Base-by-base conservation (phyloP, 2,113 vertebrate species). In the Mus pahari region DNA sequence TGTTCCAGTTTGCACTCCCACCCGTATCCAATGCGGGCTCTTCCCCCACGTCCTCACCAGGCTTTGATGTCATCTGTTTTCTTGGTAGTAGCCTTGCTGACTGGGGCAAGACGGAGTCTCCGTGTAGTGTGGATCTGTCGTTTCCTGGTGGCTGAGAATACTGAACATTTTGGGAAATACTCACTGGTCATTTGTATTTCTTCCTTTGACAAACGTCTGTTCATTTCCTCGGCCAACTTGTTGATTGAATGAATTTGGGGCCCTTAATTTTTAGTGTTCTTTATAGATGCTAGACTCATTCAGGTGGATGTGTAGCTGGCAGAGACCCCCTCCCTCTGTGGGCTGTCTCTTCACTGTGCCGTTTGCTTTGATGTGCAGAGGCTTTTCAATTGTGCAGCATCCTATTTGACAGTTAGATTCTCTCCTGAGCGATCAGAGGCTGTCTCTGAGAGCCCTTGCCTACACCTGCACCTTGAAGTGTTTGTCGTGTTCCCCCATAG, bases 21-120 rank as follows among this genome's bases (percentile, higher is more conserved):
- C 17, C 28, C 1, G 0, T 31, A 66, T 1, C 0, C 2, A 66
- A 22, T 12, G 4, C 33, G 39, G 60, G 42, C 28, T 86, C 62
- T 48, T 33, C 50, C 62, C 31, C 62, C 42, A 50, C 12, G 26
- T 9, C 66, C 66, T 55, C 20, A n/a, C 45, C 45, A n/a, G 45
- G 64, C 26, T 53, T 53, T 71, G 45, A 19, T 66, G 62, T 68
- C 33, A 36, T 33, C 42, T 66, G 19, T 53, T 70, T n/a, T 71
- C 45, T 53, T 71, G 84, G 50, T 48, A 45, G 33, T 53, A n/a
- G 45, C 45, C 48, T 26, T n/a, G 33, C 20, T 53, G 33, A 50
- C 33, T 26, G 1, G 7, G 66, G 7, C 8, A 16, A 71, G 42
- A 33, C 14, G 7, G 17, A 48, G 20, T 50, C 64, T 50, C 31